Conservation (phyloP, 53 echinoderm and acorn worm species). For the Astropecten irregularis region DNA sequence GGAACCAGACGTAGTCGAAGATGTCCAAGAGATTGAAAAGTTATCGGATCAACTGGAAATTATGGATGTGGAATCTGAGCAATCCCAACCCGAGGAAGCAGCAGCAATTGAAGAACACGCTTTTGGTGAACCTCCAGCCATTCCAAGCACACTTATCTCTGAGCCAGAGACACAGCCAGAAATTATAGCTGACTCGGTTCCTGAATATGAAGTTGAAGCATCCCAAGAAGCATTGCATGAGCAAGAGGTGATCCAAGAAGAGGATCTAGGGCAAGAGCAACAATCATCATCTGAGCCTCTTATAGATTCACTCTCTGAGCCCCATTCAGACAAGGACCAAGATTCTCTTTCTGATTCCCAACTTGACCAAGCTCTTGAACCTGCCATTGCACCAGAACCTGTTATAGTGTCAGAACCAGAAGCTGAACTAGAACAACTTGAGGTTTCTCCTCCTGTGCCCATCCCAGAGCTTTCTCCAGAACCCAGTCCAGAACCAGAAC, state of each 20-base stretch:
- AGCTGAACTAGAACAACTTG: conserved; percentile 39
- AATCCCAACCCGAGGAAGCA: not conserved
- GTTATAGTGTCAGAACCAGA: no score
- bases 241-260: conserved; percentile 37
- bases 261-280: conserved; percentile 35
- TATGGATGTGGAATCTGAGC: not conserved
- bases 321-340: conserved; percentile 48
- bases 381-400: conserved; percentile 36
- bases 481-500: conserved; percentile 37
- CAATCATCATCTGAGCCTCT: conserved; percentile 41
- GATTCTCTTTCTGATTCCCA: conserved; percentile 46
- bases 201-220: conserved; percentile 31
- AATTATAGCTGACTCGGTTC: conserved; percentile 27
- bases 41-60: not conserved
- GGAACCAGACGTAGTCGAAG: conserved; percentile 25
- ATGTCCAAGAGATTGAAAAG: not conserved
- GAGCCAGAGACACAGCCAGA: conserved; percentile 40
- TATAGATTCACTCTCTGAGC: conserved; percentile 48
- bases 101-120: conserved; percentile 10
- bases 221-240: not conserved
- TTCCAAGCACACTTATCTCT: not conserved
- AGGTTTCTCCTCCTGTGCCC: conserved; percentile 27
- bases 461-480: conserved; percentile 9
- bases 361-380: conserved; percentile 29
- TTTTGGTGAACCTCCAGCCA: conserved; percentile 4